A percentile compares a stretch with the other conserved stretches of the same genome.
Conservation (phyloP, 2,888 invertebrate genomes). For the Acleris literana region DNA sequence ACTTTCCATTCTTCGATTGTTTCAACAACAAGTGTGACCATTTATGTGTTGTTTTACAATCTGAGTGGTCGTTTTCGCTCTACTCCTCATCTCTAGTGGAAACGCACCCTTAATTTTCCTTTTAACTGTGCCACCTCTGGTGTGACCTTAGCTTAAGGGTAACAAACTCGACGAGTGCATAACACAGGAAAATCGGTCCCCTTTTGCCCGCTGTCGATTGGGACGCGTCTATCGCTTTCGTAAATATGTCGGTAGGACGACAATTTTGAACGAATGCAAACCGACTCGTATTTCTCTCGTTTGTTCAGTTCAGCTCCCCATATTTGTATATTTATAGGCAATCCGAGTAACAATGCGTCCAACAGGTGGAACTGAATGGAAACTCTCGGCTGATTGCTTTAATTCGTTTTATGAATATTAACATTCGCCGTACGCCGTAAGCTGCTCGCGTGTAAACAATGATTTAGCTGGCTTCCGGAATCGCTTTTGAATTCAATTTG, state of each 20-base stretch:
- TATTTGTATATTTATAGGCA: slow-evolving; percentile 28
- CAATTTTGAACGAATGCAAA: slow-evolving; percentile 3
- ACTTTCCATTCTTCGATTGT: too few relatives aligned
- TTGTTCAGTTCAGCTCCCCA: neutral
- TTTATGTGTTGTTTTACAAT: too few relatives aligned
- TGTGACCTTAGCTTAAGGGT: too few relatives aligned
- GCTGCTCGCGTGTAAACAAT: slow-evolving; percentile 16
- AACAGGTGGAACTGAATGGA: slow-evolving; percentile 26
- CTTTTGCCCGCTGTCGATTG: slow-evolving; percentile 2
- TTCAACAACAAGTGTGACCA: too few relatives aligned
- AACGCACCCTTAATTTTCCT: too few relatives aligned
- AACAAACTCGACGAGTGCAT: neutral
- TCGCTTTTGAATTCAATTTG: slow-evolving; percentile 21
- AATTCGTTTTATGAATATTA: slow-evolving; percentile 32
- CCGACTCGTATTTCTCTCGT: slow-evolving; percentile 4
- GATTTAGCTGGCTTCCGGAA: slow-evolving; percentile 12
- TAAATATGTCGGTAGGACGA: slow-evolving; percentile 3
- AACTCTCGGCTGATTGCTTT: slow-evolving; percentile 23
- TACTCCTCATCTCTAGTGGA: too few relatives aligned
- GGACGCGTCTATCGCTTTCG: neutral
- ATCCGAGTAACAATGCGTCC: slow-evolving; percentile 18
- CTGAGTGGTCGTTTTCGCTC: too few relatives aligned
- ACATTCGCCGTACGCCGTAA: slow-evolving; percentile 12
- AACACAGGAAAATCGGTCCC: slow-evolving; percentile 22
- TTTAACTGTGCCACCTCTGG: too few relatives aligned